phyloP scores from a whole-genome alignment of 2,113 vertebrate species.

The Calonectris borealis region DNA sequence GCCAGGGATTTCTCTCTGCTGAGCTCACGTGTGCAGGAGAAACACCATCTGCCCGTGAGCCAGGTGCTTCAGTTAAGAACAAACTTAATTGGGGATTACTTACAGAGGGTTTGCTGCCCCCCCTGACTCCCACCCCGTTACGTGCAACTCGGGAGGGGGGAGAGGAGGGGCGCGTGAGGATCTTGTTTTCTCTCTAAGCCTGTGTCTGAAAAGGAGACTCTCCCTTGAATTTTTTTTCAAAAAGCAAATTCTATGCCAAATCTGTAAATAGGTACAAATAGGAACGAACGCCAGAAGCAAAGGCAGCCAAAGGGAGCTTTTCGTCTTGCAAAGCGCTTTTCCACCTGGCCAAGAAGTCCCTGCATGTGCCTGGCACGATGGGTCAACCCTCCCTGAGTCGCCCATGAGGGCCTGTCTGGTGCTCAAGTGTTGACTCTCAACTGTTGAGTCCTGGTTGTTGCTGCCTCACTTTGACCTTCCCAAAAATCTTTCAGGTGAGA shows the following conservation, averaged over 20 bases:
- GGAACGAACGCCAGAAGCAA: background rate
- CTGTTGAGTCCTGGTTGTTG: background rate
- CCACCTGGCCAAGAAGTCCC: background rate
- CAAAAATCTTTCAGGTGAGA: background rate
- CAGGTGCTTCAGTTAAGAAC: conserved; percentile 3
- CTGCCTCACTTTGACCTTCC: background rate
- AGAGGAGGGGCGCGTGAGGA: background rate
- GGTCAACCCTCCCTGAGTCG: background rate
- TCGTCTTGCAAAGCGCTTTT: conserved; percentile 1
- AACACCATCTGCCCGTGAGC: background rate
- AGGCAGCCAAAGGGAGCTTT: conserved; percentile 15
- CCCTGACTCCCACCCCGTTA: background rate
- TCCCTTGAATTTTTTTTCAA: background rate
- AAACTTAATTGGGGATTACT: conserved; percentile 8
- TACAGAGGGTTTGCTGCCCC: background rate
- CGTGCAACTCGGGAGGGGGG: background rate
- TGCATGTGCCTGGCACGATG: background rate
- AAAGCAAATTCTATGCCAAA: background rate
- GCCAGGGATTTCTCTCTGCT: background rate
- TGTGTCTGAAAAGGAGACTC: background rate
- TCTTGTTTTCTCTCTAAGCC: background rate
- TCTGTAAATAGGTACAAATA: conserved; percentile 25
- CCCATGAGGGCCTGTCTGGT: background rate
- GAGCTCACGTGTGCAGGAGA: background rate
- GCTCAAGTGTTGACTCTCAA: background rate